Base-by-base conservation (phyloP, 1,140 invertebrate genomes). In the Ladona fulva region DNA sequence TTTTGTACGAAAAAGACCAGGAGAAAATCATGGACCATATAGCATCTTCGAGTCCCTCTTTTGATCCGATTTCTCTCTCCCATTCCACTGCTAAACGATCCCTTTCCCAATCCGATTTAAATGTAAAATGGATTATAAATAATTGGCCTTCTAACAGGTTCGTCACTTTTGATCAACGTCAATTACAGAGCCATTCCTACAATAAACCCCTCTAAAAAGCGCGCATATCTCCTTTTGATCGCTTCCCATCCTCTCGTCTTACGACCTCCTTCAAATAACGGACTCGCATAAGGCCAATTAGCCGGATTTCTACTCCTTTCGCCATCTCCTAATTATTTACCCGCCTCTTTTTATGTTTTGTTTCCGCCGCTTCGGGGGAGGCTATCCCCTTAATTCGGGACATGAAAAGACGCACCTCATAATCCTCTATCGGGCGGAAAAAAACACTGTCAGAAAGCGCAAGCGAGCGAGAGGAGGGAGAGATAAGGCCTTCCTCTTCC, bases 321-420 rank as follows among this genome's bases (percentile, higher is more conserved):
- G 14, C 14, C 16, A 66, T 66, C 52, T 19, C 52, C 52, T 66
- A 66, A 66, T 66, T 66, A 66, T 66, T 66, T 66, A 66, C 52
- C 52, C 10, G 19, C 12, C 52, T 16, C 14, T 12, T 66, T 22
- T 66, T 22, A 16, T 12, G 52, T 66, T 66, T 66, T 66, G 14
- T 66, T 66, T 66, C 52, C n/a, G 52, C 52, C 52, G 52, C 52
- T 16, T 66, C 52, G n/a, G 52, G 29, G 29, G 8, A 66, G n/a
- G 14, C n/a, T 22, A 22, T 66, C 52, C 52, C 52, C 14, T 66
- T 66, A 66, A 19, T 66, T 66, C 52, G 14, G 52, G 52, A 66
- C 52, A 66, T 66, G 52, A 66, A 66, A 66, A 66, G 52, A 22
- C 52, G n/a, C n/a, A 66, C 52, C 52, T 66, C n/a, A 66, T 66